Conservation (phyloP, 2,888 invertebrate species). For the Erynnis tages region DNA sequence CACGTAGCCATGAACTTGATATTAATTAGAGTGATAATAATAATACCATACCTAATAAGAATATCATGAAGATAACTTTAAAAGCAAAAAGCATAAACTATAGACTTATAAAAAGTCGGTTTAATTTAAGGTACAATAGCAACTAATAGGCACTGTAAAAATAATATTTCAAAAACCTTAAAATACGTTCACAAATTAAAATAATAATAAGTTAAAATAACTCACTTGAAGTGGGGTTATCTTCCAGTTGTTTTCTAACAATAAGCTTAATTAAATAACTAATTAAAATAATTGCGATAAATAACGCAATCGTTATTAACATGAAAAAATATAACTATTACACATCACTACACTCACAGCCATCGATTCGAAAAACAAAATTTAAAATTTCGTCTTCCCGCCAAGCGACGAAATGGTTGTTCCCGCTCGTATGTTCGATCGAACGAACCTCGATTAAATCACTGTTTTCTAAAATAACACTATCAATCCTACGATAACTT, state of each 20-base stretch:
- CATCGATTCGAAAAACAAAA: conserved; percentile 43
- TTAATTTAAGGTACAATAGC: too few species aligned
- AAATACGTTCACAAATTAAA: too few species aligned
- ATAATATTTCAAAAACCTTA: background rate
- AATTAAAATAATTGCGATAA: conserved; percentile 50
- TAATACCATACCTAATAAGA: too few species aligned
- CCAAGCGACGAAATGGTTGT: conserved; percentile 54
- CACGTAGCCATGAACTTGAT: too few species aligned
- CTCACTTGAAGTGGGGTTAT: conserved; percentile 45
- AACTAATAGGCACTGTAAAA: too few species aligned
- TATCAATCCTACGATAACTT: conserved; percentile 21
- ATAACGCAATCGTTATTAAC: conserved; percentile 58
- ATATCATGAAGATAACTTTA: too few species aligned
- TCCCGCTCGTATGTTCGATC: conserved; percentile 37
- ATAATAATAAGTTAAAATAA: conserved; percentile 30
- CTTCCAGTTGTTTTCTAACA: conserved; percentile 32
- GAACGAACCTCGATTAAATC: conserved; percentile 29
- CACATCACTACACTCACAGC: conserved; percentile 69
- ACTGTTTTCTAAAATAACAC: conserved; percentile 15
- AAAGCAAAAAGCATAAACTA: too few species aligned
- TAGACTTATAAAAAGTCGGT: too few species aligned
- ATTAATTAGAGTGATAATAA: too few species aligned
- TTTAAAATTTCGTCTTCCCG: conserved; percentile 54
- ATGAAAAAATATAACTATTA: conserved; percentile 49
- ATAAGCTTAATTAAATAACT: conserved; percentile 51